Percentiles rank a stretch among this genome's conserved stretches.
phyloP scores from a whole-genome alignment of 2,888 invertebrate species.

The Pasiphila rectangulata region DNA sequence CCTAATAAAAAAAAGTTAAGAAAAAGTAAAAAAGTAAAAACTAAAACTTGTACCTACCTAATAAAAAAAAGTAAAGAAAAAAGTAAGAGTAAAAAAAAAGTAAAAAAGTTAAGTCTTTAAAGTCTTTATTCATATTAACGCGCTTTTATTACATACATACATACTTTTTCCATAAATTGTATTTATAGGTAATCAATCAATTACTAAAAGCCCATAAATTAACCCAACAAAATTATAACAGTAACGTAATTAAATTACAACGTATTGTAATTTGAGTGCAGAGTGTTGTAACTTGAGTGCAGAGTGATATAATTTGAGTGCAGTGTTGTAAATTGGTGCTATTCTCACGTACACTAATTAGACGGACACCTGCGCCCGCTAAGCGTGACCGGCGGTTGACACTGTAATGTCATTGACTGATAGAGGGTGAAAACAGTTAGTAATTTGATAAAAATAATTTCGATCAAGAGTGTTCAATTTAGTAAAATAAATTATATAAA shows the following conservation, averaged over 20 bases:
- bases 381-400: conserved; percentile 37
- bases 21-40: too few relatives aligned
- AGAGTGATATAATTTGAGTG: conserved; percentile 11
- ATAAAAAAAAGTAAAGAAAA: too few relatives aligned
- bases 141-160: neutral
- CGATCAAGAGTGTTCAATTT: too few relatives aligned
- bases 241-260: neutral
- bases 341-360: conserved; percentile 49
- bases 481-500: too few relatives aligned
- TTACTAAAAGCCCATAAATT: neutral
- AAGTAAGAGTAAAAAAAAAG: too few relatives aligned
- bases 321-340: conserved; percentile 40
- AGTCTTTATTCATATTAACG: too few relatives aligned
- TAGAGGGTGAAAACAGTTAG: conserved; percentile 1
- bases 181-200: neutral
- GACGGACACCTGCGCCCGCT: conserved; percentile 40
- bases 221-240: neutral
- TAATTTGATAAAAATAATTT: too few relatives aligned
- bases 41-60: too few relatives aligned
- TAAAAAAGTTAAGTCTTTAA: too few relatives aligned
- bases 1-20: too few relatives aligned
- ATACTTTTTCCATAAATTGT: neutral
- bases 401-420: conserved; percentile 18
- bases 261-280: conserved; percentile 7
- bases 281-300: conserved; percentile 20